Evolutionary conservation across 1,140 invertebrate species (phyloP), one percentile per base, ranked within the genome.

Genomic region (Papilio helenus): DNA sequence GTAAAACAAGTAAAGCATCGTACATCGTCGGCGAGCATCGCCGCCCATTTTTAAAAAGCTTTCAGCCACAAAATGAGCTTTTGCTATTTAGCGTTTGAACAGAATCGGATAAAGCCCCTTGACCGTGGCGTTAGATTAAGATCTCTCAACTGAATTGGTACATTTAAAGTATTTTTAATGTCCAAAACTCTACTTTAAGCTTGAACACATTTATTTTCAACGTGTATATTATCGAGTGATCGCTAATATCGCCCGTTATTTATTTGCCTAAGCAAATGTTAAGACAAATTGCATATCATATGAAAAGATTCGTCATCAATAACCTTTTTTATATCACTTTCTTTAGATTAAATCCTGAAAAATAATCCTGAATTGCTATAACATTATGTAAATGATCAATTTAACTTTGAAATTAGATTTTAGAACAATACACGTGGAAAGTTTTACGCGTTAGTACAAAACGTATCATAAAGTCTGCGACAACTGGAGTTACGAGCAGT

Each of bases 111-210:
- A 89, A 90, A 83, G 79, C 84, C 85, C 85, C 88, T 88, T 86
- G 84, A 85, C 85, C 86, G 86, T 87, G 85, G 83, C 79, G 79
- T 85, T 86, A 84, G 90, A 92, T 93, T 90, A 88, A 86, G 88
- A 93, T 91, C 90, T 90, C 84, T 82, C 86, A 87, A 87, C 82
- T 89, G 87, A 89, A 90, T 89, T 88, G 88, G 87, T 90, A 89
- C 90, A 86, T 93, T 93, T 92, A 87, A 89, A 90, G 83, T 85
- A 88, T 87, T 86, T 89, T 88, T 92, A 90, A 84, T 88, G 87
- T 79, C 72, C 77, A 80, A 85, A 85, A 78, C 18, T 46, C 23
- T 29, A 68, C 3, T 68, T 68, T 34, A 34, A 68, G 2, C 16
- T 68, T 29, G 9, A 14, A 12, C 3, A 16, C 18, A 61, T 23